These are phyloP conservation scores for Branchinecta lindahli DNA, from an alignment of 1,140 invertebrate species.

Conservation along the genomic window DNA sequence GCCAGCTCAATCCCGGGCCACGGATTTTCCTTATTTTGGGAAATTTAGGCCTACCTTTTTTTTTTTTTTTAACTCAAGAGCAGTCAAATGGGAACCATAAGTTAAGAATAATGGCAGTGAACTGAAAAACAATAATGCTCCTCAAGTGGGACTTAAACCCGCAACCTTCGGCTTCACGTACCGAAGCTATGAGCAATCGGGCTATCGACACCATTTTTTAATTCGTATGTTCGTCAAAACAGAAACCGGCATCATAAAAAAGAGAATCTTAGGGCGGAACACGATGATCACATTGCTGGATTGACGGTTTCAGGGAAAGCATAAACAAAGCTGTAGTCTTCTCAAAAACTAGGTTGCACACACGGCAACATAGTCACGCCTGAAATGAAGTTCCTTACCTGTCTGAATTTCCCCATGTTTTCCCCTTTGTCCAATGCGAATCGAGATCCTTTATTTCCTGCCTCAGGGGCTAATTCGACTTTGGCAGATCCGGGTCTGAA, in stretches of 20 bases:
- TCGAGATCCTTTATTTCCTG: background rate
- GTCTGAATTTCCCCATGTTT: constrained; percentile 2
- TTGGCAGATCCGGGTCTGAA: background rate
- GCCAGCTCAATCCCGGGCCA: too few species aligned
- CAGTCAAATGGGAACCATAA: too few species aligned
- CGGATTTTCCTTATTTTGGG: too few species aligned
- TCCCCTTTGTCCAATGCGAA: background rate
- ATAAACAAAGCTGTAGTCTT: background rate
- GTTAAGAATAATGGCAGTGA: too few species aligned
- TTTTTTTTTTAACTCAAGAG: too few species aligned
- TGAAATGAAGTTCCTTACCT: background rate
- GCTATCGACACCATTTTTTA: background rate
- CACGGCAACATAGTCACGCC: too few species aligned
- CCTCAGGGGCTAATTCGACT: background rate
- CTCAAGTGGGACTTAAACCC: too few species aligned
- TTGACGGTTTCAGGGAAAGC: background rate
- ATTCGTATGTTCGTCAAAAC: background rate
- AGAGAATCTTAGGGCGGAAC: background rate
- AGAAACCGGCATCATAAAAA: background rate
- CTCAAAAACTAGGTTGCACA: background rate
- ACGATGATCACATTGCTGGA: background rate
- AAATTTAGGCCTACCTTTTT: too few species aligned
- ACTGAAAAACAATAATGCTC: too few species aligned
- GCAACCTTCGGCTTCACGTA: too few species aligned
- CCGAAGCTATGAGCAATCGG: too few species aligned